A percentile compares a stretch with the other conserved stretches of the same genome.
These are phyloP conservation scores for Pristionchus maxplancki DNA, from an alignment of 2,888 invertebrate species.

Conservation along the genomic window DNA sequence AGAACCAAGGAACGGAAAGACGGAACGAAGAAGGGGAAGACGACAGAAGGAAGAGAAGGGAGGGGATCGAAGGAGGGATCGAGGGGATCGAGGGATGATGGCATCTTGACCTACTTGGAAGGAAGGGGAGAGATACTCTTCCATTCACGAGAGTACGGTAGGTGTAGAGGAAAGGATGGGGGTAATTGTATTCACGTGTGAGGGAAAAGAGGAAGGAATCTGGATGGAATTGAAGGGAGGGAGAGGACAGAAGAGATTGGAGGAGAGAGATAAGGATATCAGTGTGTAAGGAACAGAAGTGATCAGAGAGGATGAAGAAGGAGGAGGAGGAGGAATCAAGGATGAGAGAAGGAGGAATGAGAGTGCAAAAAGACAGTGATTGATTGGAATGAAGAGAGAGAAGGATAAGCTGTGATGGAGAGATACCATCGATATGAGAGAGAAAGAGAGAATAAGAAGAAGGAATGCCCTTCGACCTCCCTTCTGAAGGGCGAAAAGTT, in stretches of 20 bases:
- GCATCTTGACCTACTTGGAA: slow-evolving; percentile 8
- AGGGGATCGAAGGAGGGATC: neutral
- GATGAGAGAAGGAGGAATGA: slow-evolving; percentile 11
- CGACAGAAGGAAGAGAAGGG: neutral
- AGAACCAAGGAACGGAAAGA: neutral
- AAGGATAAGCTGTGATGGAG: neutral
- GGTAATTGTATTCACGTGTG: slow-evolving; percentile 13
- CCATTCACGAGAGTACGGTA: slow-evolving; percentile 29
- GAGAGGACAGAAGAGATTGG: slow-evolving; percentile 10
- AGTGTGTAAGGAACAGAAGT: slow-evolving; percentile 27
- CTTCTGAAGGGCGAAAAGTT: neutral
- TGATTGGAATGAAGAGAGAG: neutral
- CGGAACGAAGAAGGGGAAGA: neutral
- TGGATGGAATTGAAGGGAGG: neutral
- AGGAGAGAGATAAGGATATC: slow-evolving; percentile 11
- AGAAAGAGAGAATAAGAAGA: neutral
- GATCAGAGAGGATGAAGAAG: neutral
- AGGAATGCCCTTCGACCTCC: neutral
- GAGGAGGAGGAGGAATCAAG: neutral
- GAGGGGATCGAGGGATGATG: neutral
- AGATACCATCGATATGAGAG: neutral
- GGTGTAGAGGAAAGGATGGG: neutral
- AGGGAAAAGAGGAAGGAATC: neutral
- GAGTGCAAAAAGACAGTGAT: slow-evolving; percentile 31
- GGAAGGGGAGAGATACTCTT: neutral